These are phyloP conservation scores for Lagopus leucura DNA, from an alignment of 2,113 vertebrate species.

Conservation along the genomic window DNA sequence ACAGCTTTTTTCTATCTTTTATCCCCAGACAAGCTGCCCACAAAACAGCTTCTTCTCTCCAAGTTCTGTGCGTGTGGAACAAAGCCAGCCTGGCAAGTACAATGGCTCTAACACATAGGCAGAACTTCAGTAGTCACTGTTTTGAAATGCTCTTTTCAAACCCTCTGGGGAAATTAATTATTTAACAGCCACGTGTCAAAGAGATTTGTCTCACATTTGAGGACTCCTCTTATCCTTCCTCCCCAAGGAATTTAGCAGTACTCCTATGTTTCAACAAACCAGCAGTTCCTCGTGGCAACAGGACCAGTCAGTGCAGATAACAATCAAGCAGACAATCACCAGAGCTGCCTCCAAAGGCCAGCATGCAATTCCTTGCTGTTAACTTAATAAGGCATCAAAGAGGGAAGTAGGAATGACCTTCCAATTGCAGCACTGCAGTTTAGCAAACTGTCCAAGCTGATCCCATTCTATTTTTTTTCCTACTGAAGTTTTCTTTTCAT, in stretches of 20 bases:
- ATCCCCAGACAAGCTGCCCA: neutral
- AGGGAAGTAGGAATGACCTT: neutral
- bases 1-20: conserved; percentile 1
- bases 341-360: neutral
- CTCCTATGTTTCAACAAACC: neutral
- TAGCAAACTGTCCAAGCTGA: neutral
- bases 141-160: conserved; percentile 40
- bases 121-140: neutral
- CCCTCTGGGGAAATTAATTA: conserved; percentile 49
- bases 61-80: neutral
- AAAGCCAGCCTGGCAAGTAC: conserved; percentile 23
- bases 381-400: neutral
- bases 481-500: neutral
- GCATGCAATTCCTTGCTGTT: neutral
- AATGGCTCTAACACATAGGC: neutral
- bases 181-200: conserved; percentile 18
- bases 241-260: conserved; percentile 33
- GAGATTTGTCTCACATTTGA: conserved; percentile 38
- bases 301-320: neutral
- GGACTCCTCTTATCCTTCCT: conserved; percentile 13
- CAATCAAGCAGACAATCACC: neutral
- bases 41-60: conserved; percentile 14
- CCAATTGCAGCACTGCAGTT: neutral
- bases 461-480: neutral
- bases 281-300: neutral